These are phyloP conservation scores for Caenorhabditis sp. DNA, from an alignment of 2,888 invertebrate genomes.

Conservation along the genomic window DNA sequence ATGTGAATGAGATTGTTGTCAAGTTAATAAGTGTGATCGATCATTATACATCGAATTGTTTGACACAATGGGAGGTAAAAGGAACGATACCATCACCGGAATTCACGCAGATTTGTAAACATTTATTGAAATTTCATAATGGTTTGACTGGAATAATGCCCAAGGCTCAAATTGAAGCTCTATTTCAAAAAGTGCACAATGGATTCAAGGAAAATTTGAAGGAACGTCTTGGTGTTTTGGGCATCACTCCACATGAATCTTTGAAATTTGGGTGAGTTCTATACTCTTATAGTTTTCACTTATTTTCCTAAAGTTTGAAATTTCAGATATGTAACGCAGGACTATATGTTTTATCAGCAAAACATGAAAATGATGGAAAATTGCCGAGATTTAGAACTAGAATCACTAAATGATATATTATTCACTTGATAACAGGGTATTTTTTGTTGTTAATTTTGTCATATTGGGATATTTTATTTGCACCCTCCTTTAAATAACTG, in stretches of 20 bases:
- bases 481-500: background rate
- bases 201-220: slow-evolving; percentile 63
- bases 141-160: slow-evolving; percentile 67
- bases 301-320: background rate
- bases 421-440: slow-evolving; percentile 1
- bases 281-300: background rate
- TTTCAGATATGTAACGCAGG: slow-evolving; percentile 51
- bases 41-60: slow-evolving; percentile 82
- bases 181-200: slow-evolving; percentile 57
- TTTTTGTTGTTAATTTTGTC: background rate
- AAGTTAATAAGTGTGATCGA: slow-evolving; percentile 91
- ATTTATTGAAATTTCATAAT: slow-evolving; percentile 75
- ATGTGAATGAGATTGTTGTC: slow-evolving; percentile 88
- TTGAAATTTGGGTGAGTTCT: slow-evolving; percentile 60
- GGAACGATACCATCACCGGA: slow-evolving; percentile 86
- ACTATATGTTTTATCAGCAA: slow-evolving; percentile 52
- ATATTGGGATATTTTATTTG: background rate
- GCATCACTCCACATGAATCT: slow-evolving; percentile 66
- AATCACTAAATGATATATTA: slow-evolving; percentile 46
- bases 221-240: slow-evolving; percentile 53
- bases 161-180: slow-evolving; percentile 45
- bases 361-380: slow-evolving; percentile 46
- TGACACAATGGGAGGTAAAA: slow-evolving; percentile 88
- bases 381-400: slow-evolving; percentile 45
- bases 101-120: slow-evolving; percentile 76